A percentile compares a stretch with the other conserved stretches of the same genome.
Evolutionary conservation across 2,888 invertebrate genomes (phyloP).

Genomic region (Nephrotoma appendiculata): DNA sequence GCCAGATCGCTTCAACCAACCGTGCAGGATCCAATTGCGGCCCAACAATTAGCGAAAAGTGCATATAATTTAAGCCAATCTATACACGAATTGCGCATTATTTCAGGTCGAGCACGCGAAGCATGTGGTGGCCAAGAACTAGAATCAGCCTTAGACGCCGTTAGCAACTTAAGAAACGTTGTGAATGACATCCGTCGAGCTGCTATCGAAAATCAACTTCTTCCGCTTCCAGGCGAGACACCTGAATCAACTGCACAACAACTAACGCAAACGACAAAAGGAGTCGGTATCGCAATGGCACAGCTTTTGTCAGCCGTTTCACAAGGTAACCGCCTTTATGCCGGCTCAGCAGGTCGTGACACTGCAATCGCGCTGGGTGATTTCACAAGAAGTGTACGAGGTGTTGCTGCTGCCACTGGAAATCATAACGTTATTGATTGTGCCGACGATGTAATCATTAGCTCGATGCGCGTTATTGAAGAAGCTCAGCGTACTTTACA

Average conservation of each 20-base stretch:
- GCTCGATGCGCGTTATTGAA: conserved; percentile 62
- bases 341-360: conserved; percentile 66
- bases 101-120: conserved; percentile 51
- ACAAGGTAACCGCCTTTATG: conserved; percentile 65
- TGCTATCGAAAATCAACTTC: conserved; percentile 52
- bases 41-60: conserved; percentile 46
- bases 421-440: conserved; percentile 48
- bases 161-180: conserved; percentile 65
- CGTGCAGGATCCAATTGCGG: conserved; percentile 59
- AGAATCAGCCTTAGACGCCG: conserved; percentile 72
- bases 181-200: conserved; percentile 66
- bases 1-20: conserved; percentile 73
- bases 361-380: conserved; percentile 63
- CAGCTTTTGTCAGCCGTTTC: conserved; percentile 75
- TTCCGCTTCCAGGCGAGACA: conserved; percentile 76
- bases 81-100: conserved; percentile 37
- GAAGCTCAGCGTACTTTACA: conserved; percentile 53
- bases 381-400: conserved; percentile 59
- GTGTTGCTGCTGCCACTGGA: conserved; percentile 56
- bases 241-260: conserved; percentile 38
- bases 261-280: conserved; percentile 42
- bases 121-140: conserved; percentile 73
- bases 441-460: conserved; percentile 66
- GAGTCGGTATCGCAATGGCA: conserved; percentile 69
- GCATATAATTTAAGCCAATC: conserved; percentile 30